Base-by-base conservation (phyloP, 2,113 vertebrate genomes). In the Pygoscelis adeliae region DNA sequence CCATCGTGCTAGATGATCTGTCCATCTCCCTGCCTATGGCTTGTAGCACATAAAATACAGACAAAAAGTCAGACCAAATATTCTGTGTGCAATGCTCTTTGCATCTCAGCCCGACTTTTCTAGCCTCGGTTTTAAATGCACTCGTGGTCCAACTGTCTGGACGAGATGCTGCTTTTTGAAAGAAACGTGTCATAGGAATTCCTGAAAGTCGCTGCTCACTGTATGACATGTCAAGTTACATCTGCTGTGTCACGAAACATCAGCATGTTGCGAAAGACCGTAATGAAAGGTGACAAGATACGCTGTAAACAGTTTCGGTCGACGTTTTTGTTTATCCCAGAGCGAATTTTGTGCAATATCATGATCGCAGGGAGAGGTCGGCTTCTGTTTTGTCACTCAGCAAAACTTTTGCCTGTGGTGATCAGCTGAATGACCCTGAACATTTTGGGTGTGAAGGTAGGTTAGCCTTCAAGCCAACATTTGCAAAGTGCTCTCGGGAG, bases 1-100 rank as follows among this genome's bases (percentile, higher is more conserved):
- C 73, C 93, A 96, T 95, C 82, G 53, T 95, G 84, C 89, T 85
- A 63, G 91, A 94, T 96, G 97, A 94, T 96, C 95, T 96, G 95
- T 94, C 94, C 91, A 47, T 96, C 82, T 96, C 94, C 79, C 89
- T 83, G 87, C 73, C 87, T 85, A 5, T 95, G 78, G 62, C 87
- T 93, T 66, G 62, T 87, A 96, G 82, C 71, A 83, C 58, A 83
- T 85, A 78, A 95, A 94, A 91, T 20, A 80, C 63, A 78, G 89
- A 55, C 10, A 4, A 47, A 79, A 93, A 95, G 87, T 91, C 91
- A 90, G 69, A 46, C 52, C 69, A 49, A 76, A 95, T 96, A 91
- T 71, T 61, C 65, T 55, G 29, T 0, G 42, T 36, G 67, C 6
- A 1, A 22, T 7, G 50, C 55, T 83, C 63, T 11, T 70, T 53